Evolutionary conservation across 30 jellyfish, hydroid and myxozoan species (phyloP).

Genomic region (Aurelia aurita complex sp. Pacific): DNA sequence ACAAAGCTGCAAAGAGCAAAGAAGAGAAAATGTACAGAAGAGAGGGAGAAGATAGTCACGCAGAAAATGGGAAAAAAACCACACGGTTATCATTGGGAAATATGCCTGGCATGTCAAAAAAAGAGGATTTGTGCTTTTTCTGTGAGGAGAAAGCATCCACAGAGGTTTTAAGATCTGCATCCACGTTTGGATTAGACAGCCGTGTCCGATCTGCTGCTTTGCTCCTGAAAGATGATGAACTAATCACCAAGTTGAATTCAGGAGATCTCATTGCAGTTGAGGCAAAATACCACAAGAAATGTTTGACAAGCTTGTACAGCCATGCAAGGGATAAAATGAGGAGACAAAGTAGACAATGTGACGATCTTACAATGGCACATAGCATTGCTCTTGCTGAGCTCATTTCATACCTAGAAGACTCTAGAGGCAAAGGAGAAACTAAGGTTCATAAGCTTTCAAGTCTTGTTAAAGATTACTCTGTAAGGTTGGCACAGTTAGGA

Average conservation of each 20-base stretch:
- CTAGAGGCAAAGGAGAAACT: slow-evolving; percentile 6
- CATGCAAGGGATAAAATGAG: slow-evolving; percentile 13
- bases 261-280: slow-evolving; percentile 36
- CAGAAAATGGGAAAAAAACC: slow-evolving; percentile 9
- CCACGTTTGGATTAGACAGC: slow-evolving; percentile 23
- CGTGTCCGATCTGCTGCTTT: slow-evolving; percentile 33
- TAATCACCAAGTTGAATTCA: slow-evolving; percentile 13
- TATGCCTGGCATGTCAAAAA: slow-evolving; percentile 41
- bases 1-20: slow-evolving; percentile 31
- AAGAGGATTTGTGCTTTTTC: slow-evolving; percentile 36
- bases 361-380: slow-evolving; percentile 17
- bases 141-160: slow-evolving; percentile 10
- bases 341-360: slow-evolving; percentile 10
- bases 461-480: slow-evolving; percentile 34
- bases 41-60: slow-evolving; percentile 18
- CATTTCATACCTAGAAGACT: slow-evolving; percentile 15
- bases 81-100: slow-evolving; percentile 44
- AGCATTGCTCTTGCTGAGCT: slow-evolving; percentile 54
- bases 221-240: slow-evolving; percentile 31
- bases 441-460: slow-evolving; percentile 17
- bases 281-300: slow-evolving; percentile 25
- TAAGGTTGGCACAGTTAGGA: slow-evolving; percentile 30
- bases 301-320: slow-evolving; percentile 25
- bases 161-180: slow-evolving; percentile 33
- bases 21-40: slow-evolving; percentile 42